Evolutionary conservation across 2,888 invertebrate genomes (phyloP).

Genomic region (Clistopyga incitator): DNA sequence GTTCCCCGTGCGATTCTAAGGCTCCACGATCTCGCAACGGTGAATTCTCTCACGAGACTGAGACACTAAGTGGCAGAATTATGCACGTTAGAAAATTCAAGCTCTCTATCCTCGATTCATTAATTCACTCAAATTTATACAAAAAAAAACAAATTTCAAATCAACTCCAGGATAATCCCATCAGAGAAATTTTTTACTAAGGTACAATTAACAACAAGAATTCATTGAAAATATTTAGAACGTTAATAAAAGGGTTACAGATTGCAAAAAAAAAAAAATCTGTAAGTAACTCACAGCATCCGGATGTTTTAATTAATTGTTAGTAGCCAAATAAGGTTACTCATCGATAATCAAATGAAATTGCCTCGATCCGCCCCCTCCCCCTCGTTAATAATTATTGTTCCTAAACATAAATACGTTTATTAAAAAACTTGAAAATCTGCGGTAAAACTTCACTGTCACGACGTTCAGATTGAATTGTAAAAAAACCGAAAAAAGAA

Average conservation of each 20-base stretch:
- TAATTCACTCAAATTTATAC: neutral
- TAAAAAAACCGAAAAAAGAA: too few species aligned
- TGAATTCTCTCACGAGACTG: slow-evolving; percentile 24
- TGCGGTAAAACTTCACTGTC: neutral
- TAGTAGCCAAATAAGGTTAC: too few species aligned
- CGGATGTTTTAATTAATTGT: too few species aligned
- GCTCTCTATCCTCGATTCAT: neutral
- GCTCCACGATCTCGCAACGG: slow-evolving; percentile 10
- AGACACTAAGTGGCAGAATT: neutral
- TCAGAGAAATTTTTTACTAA: too few species aligned
- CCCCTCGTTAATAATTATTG: too few species aligned
- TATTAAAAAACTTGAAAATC: neutral
- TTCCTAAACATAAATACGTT: neutral
- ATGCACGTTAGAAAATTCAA: neutral
- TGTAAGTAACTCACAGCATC: too few species aligned
- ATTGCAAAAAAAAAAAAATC: too few species aligned
- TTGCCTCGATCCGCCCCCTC: too few species aligned
- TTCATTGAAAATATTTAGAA: too few species aligned
- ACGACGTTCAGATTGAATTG: neutral
- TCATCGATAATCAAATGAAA: too few species aligned
- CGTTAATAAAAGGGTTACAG: too few species aligned
- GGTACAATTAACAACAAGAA: too few species aligned
- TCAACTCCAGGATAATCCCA: neutral
- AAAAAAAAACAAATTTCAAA: neutral
- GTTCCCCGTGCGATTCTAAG: slow-evolving; percentile 2